Conservation (phyloP, 2,888 invertebrate genomes). For the Cosmia trapezina region DNA sequence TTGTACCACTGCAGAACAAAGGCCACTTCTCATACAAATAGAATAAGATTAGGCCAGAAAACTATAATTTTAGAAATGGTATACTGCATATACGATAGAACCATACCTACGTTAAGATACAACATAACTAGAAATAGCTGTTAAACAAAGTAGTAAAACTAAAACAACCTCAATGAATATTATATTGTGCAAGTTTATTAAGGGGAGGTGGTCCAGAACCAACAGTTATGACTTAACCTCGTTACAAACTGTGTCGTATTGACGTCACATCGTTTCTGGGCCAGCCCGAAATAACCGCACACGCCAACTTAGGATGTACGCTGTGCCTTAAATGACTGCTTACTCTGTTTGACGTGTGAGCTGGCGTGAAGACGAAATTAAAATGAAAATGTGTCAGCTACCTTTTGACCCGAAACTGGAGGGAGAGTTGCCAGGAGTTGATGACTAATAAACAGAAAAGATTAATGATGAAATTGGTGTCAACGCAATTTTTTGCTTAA, state of each 20-base stretch:
- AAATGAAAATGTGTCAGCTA: constrained; percentile 40
- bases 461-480: constrained; percentile 31
- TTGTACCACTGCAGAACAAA: background rate
- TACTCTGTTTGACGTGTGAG: constrained; percentile 34
- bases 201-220: constrained; percentile 47
- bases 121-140: constrained; percentile 1
- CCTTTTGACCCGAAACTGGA: constrained; percentile 32
- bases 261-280: constrained; percentile 86
- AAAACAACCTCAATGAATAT: constrained; percentile 27
- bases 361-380: constrained; percentile 29
- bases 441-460: constrained; percentile 27
- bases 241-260: constrained; percentile 76
- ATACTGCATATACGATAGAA: background rate
- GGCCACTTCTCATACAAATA: background rate
- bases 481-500: constrained; percentile 32
- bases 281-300: constrained; percentile 80
- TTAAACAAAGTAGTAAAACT: constrained; percentile 9
- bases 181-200: constrained; percentile 43
- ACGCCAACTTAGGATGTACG: constrained; percentile 60
- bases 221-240: constrained; percentile 62
- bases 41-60: background rate
- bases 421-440: constrained; percentile 19
- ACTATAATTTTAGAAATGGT: background rate
- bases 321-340: constrained; percentile 49
- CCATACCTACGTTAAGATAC: background rate